These are phyloP conservation scores for Macrophya alboannulata DNA, from an alignment of 2,888 invertebrate species.

Conservation along the genomic window DNA sequence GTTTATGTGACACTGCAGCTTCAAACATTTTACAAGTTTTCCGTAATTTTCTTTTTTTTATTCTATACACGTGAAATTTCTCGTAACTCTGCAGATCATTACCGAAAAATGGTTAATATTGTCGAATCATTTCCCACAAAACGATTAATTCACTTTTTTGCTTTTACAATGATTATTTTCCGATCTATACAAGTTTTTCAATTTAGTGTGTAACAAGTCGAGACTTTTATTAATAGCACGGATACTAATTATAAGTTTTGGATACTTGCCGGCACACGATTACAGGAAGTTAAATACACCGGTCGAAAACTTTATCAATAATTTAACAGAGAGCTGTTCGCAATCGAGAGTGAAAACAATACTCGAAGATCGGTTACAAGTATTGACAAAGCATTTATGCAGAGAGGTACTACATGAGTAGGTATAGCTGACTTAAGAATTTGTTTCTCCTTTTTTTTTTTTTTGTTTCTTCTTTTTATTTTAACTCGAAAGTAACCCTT, in stretches of 20 bases:
- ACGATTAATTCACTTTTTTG: neutral
- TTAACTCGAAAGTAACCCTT: slow-evolving; percentile 39
- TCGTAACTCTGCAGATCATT: too few relatives aligned
- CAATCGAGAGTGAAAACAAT: neutral
- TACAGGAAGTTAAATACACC: neutral
- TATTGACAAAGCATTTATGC: neutral
- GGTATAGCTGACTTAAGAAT: neutral
- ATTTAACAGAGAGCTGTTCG: neutral
- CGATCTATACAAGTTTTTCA: too few relatives aligned
- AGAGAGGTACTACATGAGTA: neutral
- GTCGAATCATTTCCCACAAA: neutral
- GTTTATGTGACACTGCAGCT: slow-evolving; percentile 14
- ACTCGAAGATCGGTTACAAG: neutral
- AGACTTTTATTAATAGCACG: slow-evolving; percentile 8
- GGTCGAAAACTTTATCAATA: slow-evolving; percentile 23
- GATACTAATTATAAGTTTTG: slow-evolving; percentile 11
- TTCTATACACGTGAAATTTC: neutral
- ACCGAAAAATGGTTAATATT: too few relatives aligned
- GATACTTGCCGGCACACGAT: neutral
- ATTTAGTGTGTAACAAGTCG: neutral
- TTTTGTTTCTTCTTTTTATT: neutral
- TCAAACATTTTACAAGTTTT: neutral
- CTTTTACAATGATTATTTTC: neutral
- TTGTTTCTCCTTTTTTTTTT: neutral
- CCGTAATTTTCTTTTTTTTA: neutral